phyloP scores from a whole-genome alignment of 2,113 vertebrate genomes.

The human region GRCh38 chr5:89038001-89038500 shows the following conservation, averaged over 20 bases:
- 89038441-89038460: background rate
- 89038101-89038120: background rate
- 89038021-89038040: background rate
- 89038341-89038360: background rate
- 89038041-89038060: background rate
- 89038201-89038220: background rate
- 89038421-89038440: conserved; percentile 14
- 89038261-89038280: background rate
- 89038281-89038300: background rate
- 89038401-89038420: background rate
- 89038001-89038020: background rate
- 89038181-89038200: background rate
- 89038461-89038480: background rate
- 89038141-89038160: background rate
- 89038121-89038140: background rate
- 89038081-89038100: background rate
- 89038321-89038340: background rate
- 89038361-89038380: background rate
- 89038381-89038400: background rate
- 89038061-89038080: background rate
- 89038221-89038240: background rate
- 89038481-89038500: background rate
- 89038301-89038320: background rate
- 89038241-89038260: background rate
- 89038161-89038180: background rate